Evolutionary conservation across 2,888 invertebrate species (phyloP).

Genomic region (Osedax frankpressi): DNA sequence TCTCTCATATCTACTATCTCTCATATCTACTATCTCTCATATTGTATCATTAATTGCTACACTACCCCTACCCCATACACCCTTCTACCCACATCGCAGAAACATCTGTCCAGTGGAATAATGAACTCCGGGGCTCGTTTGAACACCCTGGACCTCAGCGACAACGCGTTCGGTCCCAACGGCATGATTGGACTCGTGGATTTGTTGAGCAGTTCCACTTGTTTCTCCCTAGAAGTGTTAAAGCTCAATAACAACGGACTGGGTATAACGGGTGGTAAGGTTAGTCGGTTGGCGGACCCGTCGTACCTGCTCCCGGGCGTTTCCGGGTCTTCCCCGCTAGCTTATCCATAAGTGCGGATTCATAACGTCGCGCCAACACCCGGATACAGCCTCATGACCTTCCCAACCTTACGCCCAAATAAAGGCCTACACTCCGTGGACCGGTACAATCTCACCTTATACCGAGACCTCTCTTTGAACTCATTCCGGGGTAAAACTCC

Average conservation of each 20-base stretch:
- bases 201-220: conserved; percentile 67
- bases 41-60: too few species aligned
- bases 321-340: not conserved
- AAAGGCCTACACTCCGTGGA: too few species aligned
- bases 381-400: conserved; percentile 64
- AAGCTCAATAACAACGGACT: conserved; percentile 86
- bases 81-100: conserved; percentile 46
- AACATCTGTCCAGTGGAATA: conserved; percentile 65
- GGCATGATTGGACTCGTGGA: conserved; percentile 43
- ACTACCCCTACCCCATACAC: not conserved
- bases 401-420: too few species aligned
- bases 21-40: too few species aligned
- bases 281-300: conserved; percentile 28
- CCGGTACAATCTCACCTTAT: too few species aligned
- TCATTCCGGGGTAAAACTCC: too few species aligned
- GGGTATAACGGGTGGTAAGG: conserved; percentile 72
- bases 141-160: conserved; percentile 76
- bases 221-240: conserved; percentile 68
- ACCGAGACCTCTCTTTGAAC: too few species aligned
- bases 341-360: not conserved
- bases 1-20: too few species aligned
- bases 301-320: not conserved
- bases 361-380: not conserved
- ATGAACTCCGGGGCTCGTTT: conserved; percentile 66
- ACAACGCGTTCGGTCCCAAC: conserved; percentile 73